These are phyloP conservation scores for Daphoenositta chrysoptera DNA, from an alignment of 2,113 vertebrate genomes.

Conservation along the genomic window DNA sequence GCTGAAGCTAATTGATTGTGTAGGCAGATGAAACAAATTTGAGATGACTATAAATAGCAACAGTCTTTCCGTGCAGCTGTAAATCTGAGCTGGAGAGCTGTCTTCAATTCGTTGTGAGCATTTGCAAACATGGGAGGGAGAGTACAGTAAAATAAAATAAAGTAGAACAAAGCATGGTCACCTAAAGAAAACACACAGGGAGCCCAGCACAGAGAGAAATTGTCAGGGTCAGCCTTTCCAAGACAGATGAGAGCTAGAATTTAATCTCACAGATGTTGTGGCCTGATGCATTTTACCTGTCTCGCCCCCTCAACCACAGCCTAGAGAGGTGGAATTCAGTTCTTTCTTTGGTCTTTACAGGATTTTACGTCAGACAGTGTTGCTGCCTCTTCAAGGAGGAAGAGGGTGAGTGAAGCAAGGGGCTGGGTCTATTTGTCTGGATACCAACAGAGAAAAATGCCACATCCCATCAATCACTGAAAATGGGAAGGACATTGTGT, in stretches of 20 bases:
- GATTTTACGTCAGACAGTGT: not conserved
- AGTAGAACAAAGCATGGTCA: not conserved
- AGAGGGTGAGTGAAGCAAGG: not conserved
- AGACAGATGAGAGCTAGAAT: not conserved
- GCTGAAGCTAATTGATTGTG: constrained; percentile 64
- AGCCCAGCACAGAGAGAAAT: not conserved
- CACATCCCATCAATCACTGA: not conserved
- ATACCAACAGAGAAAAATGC: not conserved
- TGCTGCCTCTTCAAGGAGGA: not conserved
- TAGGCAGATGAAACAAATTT: constrained; percentile 64
- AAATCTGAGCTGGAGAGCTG: constrained; percentile 29
- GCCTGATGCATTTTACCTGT: constrained; percentile 16
- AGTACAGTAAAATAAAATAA: not conserved
- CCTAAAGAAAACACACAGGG: not conserved
- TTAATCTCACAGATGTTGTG: not conserved
- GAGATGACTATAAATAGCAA: constrained; percentile 59
- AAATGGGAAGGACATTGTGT: not conserved
- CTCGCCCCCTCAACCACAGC: constrained; percentile 4
- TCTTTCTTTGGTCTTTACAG: not conserved
- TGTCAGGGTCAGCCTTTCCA: not conserved
- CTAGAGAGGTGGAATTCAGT: not conserved
- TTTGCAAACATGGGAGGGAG: not conserved
- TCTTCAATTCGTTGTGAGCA: not conserved
- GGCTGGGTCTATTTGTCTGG: not conserved
- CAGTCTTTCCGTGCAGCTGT: constrained; percentile 24